Percentiles rank a stretch among this genome's conserved stretches.
phyloP scores from a whole-genome alignment of 1,140 invertebrate species.

The Phymastichus coffea region DNA sequence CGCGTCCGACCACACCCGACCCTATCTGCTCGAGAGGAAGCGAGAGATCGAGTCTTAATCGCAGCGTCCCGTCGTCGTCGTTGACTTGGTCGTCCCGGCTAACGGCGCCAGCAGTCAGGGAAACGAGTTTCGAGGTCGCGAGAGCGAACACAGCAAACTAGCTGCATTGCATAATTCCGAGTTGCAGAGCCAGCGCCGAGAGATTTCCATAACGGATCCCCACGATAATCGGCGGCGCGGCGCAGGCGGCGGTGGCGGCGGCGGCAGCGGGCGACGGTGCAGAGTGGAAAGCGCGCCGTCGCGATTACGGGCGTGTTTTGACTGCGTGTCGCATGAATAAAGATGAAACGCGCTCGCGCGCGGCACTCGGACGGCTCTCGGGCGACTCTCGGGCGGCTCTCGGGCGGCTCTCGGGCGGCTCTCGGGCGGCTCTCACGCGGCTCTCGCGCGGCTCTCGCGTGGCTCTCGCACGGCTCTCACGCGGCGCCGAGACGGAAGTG shows the following conservation, averaged over 20 bases:
- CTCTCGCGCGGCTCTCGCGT: no score
- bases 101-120: conserved; percentile 2
- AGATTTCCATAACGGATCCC: conserved; percentile 29
- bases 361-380: no score
- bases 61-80: conserved; percentile 19
- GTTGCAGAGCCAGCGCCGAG: neutral
- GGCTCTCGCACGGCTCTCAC: conserved; percentile 2
- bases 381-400: no score
- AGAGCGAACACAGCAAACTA: neutral
- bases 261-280: conserved; percentile 11
- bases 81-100: conserved; percentile 5
- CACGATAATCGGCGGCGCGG: conserved; percentile 23
- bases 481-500: no score
- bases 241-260: neutral
- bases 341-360: no score
- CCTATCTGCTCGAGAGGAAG: neutral
- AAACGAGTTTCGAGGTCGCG: conserved; percentile 30
- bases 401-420: no score
- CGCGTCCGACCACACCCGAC: no score
- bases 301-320: conserved; percentile 5
- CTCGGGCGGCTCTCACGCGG: no score
- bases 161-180: conserved; percentile 15
- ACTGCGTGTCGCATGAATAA: conserved; percentile 10
- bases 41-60: conserved; percentile 11
- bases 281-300: no score